Base-by-base conservation (phyloP, 1,140 invertebrate species). In the Teleogryllus occipitalis region DNA sequence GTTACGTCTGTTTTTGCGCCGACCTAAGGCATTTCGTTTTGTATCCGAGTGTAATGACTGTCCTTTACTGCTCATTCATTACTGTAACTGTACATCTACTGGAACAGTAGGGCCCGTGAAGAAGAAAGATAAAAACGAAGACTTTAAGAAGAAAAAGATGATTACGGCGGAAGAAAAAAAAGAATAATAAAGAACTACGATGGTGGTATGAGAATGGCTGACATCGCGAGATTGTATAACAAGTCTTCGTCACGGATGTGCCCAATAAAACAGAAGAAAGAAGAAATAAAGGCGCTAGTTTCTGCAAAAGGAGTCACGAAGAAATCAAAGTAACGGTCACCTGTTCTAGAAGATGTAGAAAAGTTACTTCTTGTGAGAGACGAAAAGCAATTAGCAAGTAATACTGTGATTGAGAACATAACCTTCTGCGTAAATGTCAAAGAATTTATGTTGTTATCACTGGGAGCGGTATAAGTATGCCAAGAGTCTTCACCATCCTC, bases 361-460 rank as follows among this genome's bases (percentile, higher is more conserved):
- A 82, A 81, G 65, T 81, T 82, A 54, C 76, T 82, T 12, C 75
- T 83, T 14, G 74, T 82, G 47, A 81, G 81, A 49, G 81, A 81
- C 39, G 80, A 83, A 76, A 82, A 80, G 46, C 74, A 82, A 77
- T 74, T 80, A 22, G 78, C 74, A 78, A 78, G 81, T 72, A 73
- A 82, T 74, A 79, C 27, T 81, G 65, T 82, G 65, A 81, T 54
- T 7, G 47, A 81, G 77, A 80, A n/a, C 76, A 74, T 80, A 21
- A 39, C 27, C 27, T 5, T 39, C 27, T 39, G 27, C n/a, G n/a
- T n/a, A n/a, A n/a, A n/a, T n/a, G n/a, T n/a, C n/a, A n/a, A n/a
- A n/a, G n/a, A 39, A 5, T 39, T 39, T 39, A 39, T 39, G 5
- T 39, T 39, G 27, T 39, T 39, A 39, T 39, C 27, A 39, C 27